Conservation (phyloP, 2,888 invertebrate genomes). For the Augiades crinisus region DNA sequence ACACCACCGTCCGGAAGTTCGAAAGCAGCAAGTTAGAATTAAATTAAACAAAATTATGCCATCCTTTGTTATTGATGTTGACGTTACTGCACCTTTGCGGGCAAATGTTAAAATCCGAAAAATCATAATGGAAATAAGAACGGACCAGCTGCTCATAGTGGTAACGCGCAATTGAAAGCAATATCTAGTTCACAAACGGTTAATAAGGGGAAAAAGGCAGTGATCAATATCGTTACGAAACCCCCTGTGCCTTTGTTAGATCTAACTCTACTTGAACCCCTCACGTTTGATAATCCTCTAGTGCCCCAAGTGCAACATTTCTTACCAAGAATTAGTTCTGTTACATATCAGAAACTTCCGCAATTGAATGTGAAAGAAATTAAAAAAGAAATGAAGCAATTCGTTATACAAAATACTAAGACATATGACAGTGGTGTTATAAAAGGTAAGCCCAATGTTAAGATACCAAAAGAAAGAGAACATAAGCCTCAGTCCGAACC, state of each 20-base stretch:
- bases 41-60: too few species aligned
- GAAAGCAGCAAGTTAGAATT: too few species aligned
- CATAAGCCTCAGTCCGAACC: constrained; percentile 42
- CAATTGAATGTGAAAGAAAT: constrained; percentile 41
- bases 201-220: constrained; percentile 60
- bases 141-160: constrained; percentile 29
- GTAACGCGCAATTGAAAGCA: constrained; percentile 36
- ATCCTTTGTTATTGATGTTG: too few species aligned
- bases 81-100: too few species aligned
- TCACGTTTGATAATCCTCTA: constrained; percentile 68
- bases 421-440: constrained; percentile 48
- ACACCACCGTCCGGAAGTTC: too few species aligned
- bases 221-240: constrained; percentile 57
- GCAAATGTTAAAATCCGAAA: not conserved
- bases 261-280: constrained; percentile 64
- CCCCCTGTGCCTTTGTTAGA: constrained; percentile 63
- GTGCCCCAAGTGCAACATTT: constrained; percentile 76
- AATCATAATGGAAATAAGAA: not conserved
- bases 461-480: constrained; percentile 44
- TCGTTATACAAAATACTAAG: constrained; percentile 52
- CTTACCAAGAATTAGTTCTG: constrained; percentile 61
- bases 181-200: constrained; percentile 48
- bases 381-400: constrained; percentile 56
- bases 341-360: constrained; percentile 58
- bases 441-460: constrained; percentile 47